phyloP scores from a whole-genome alignment of 2,888 invertebrate genomes.

The Phragmatobia fuliginosa region DNA sequence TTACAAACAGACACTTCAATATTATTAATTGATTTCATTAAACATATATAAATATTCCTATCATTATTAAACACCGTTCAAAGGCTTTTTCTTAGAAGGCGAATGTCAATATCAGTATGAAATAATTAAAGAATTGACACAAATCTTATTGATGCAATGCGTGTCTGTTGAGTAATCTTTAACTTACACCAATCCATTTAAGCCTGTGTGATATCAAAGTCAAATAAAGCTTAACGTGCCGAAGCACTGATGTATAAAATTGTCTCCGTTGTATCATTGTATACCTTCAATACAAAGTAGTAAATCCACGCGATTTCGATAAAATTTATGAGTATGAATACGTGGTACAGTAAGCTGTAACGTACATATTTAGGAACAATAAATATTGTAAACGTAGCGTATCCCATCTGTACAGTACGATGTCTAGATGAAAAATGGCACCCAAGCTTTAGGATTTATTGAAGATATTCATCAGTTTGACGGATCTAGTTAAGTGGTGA shows the following conservation, averaged over 20 bases:
- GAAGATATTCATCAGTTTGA: slow-evolving; percentile 44
- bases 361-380: not conserved
- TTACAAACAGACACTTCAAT: too few species aligned
- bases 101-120: too few species aligned
- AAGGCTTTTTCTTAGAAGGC: too few species aligned
- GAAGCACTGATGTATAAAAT: not conserved
- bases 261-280: not conserved
- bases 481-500: slow-evolving; percentile 25
- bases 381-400: slow-evolving; percentile 19
- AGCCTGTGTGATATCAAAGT: not conserved
- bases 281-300: not conserved
- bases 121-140: too few species aligned
- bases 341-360: not conserved
- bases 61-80: too few species aligned
- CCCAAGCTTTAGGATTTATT: slow-evolving; percentile 34
- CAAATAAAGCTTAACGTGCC: not conserved
- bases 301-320: not conserved
- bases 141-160: not conserved
- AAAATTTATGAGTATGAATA: not conserved
- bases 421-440: slow-evolving; percentile 37
- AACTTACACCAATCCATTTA: too few species aligned
- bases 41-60: too few species aligned
- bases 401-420: slow-evolving; percentile 17
- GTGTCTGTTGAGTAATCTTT: not conserved
- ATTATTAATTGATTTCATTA: too few species aligned